These are phyloP conservation scores for Tapera naevia DNA, from an alignment of 2,797 vertebrate genomes.

Conservation along the genomic window DNA sequence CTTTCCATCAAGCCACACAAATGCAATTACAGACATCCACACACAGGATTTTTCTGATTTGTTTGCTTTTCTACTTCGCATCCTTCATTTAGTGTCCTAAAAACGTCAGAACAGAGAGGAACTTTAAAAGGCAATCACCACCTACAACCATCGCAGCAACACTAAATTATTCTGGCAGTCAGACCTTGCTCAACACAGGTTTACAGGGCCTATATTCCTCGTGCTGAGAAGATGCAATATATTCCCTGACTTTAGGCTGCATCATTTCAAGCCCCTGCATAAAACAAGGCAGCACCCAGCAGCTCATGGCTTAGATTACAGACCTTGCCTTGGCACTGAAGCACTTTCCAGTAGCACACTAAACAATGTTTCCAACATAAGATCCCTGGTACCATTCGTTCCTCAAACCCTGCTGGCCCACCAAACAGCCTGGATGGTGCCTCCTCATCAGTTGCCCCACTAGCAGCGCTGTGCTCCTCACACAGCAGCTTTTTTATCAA, in stretches of 20 bases:
- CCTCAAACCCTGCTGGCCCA: background rate
- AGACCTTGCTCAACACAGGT: background rate
- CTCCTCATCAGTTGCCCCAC: background rate
- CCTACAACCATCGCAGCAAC: constrained; percentile 2
- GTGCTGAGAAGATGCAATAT: background rate
- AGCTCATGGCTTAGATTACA: background rate
- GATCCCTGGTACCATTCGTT: rapidly evolving
- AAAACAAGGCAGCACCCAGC: background rate
- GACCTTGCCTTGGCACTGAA: background rate
- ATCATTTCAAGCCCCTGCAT: background rate
- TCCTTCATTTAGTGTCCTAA: constrained; percentile 26
- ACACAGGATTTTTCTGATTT: background rate
- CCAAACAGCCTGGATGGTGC: rapidly evolving
- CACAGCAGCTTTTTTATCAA: background rate
- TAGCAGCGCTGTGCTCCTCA: background rate
- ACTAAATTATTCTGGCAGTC: constrained; percentile 8
- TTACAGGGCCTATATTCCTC: rapidly evolving
- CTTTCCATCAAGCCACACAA: background rate
- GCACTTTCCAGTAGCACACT: background rate
- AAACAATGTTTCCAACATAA: background rate
- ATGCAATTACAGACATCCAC: background rate
- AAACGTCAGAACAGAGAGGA: constrained; percentile 38
- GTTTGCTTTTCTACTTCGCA: background rate
- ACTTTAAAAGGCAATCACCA: constrained; percentile 48
- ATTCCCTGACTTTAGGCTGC: background rate